A percentile compares a stretch with the other conserved stretches of the same genome.
Evolutionary conservation across 2,888 invertebrate species (phyloP).

Genomic region (Cerastis leucographa): DNA sequence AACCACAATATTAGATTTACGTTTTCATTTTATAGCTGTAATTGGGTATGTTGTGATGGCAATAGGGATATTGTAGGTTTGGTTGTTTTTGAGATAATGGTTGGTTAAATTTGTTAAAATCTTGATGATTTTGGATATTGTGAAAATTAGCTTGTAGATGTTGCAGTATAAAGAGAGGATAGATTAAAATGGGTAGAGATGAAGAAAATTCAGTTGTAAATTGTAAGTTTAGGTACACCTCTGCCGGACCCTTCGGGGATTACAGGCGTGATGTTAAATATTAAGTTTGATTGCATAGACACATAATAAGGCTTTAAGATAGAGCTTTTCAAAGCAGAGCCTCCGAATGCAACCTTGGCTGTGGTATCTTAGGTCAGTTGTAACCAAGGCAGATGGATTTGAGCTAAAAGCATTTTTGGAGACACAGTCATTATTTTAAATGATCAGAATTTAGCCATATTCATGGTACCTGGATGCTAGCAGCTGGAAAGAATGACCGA

Average conservation of each 20-base stretch:
- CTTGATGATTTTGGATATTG: background rate
- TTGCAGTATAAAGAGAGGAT: background rate
- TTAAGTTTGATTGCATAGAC: background rate
- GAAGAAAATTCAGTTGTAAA: background rate
- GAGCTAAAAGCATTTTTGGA: background rate
- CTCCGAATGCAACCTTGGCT: background rate
- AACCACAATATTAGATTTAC: slow-evolving; percentile 72
- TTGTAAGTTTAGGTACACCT: too few species aligned
- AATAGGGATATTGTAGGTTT: slow-evolving; percentile 9
- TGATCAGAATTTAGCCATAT: too few species aligned
- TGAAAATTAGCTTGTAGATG: background rate
- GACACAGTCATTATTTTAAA: background rate
- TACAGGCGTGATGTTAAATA: too few species aligned
- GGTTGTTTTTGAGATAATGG: slow-evolving; percentile 7
- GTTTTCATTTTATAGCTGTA: slow-evolving; percentile 55
- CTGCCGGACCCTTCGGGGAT: too few species aligned
- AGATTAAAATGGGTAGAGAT: background rate
- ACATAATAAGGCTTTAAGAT: background rate
- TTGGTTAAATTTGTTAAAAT: background rate
- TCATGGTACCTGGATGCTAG: too few species aligned
- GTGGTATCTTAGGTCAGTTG: background rate
- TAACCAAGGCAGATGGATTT: too few species aligned
- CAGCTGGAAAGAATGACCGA: too few species aligned
- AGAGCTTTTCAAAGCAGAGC: background rate
- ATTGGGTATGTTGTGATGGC: slow-evolving; percentile 40